Base-by-base conservation (phyloP, 1,140 invertebrate species). In the Saccostrea glomerata region DNA sequence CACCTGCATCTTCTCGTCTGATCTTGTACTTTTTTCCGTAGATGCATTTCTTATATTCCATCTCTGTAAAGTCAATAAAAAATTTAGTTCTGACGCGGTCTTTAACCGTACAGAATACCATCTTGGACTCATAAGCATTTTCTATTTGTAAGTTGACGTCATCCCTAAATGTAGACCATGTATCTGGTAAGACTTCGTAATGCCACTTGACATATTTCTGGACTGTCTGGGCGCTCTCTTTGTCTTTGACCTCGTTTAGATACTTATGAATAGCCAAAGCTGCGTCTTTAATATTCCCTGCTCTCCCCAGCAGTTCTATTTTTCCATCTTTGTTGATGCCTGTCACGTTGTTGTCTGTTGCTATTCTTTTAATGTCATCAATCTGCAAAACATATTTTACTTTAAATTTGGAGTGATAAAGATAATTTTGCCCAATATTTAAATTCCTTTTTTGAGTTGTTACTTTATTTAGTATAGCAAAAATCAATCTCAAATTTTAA, bases 181-280 rank as follows among this genome's bases (percentile, higher is more conserved):
- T 77, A 66, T 86, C 23, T 17, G 55, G 9, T 3, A 0, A 25
- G n/a, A 58, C 85, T 88, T 87, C 58, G 40, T 87, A 86, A 7
- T 90, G 73, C 90, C 90, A 91, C 30, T 91, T 89, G 9, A 90
- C 84, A 77, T 87, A 82, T 17, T 88, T 87, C 17, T 85, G 58
- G n/a, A 90, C 20, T 11, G 47, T 85, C 54, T 86, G 58, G n/a
- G 86, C 90, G 40, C 82, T 86, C 15, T 90, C 88, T 0, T 54
- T 73, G 23, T 84, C 83, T 11, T 70, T 54, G 55, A 70, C 82
- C 30, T 77, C 47, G 12, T 83, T 60, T 7, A 89, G 25, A n/a
- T 77, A 66, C 12, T 66, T 23, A n/a, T 13, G 11, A 25, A 89
- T n/a, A 4, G 54, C 36, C 0, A 70, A 82, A 15, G 12, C 15